Evolutionary conservation across 1,140 invertebrate species (phyloP).

Genomic region (Maniola jurtina): DNA sequence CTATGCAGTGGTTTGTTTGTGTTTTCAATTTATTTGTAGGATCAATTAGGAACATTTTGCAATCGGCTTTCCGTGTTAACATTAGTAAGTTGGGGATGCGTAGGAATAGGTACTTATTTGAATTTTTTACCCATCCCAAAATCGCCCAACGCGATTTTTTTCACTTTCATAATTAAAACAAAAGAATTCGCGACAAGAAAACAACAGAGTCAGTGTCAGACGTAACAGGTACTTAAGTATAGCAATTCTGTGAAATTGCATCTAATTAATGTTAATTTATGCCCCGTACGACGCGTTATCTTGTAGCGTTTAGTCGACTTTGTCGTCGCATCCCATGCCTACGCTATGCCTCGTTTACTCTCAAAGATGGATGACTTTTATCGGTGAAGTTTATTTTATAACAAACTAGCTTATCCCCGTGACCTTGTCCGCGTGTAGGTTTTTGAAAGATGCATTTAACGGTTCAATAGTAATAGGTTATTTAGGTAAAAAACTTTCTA

Average conservation of each 20-base stretch:
- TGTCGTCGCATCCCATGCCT: not conserved
- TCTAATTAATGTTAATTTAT: constrained; percentile 20
- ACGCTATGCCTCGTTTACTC: constrained; percentile 3
- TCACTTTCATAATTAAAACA: not conserved
- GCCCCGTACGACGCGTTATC: not conserved
- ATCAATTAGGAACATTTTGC: too few species aligned
- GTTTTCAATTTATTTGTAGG: too few species aligned
- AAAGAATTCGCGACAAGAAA: not conserved
- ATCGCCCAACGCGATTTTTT: too few species aligned
- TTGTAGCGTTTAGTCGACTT: constrained; percentile 6
- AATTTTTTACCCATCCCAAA: too few species aligned
- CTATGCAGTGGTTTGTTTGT: too few species aligned
- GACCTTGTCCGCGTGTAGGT: too few species aligned
- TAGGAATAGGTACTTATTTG: too few species aligned
- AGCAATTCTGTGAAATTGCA: constrained; percentile 13
- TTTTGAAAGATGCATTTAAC: too few species aligned
- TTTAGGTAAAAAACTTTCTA: too few species aligned
- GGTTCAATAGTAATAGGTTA: too few species aligned
- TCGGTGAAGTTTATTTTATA: not conserved
- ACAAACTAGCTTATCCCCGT: not conserved
- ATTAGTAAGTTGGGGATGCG: too few species aligned
- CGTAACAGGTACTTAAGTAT: not conserved
- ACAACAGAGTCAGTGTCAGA: not conserved
- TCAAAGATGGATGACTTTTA: not conserved
- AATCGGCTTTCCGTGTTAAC: too few species aligned